Base-by-base conservation (phyloP, 2,797 vertebrate species). In the Myotis vivesi region DNA sequence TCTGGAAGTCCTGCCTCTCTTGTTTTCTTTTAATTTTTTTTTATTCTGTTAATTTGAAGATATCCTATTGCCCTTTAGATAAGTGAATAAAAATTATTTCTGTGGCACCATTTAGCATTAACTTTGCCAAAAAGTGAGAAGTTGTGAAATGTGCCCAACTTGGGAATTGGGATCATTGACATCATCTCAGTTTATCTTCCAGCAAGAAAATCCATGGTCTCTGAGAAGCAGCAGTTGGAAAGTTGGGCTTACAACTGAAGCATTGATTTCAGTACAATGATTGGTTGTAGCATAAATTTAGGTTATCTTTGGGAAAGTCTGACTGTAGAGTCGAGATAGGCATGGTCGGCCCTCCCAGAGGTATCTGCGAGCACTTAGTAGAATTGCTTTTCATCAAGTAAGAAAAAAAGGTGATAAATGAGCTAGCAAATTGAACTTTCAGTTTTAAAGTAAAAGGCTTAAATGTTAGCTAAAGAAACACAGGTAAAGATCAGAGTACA, bases 311-410 rank as follows among this genome's bases (percentile, higher is more conserved):
- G 53, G 46, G 80, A 64, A 87, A 55, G 46, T 81, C 81, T 84
- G 76, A 69, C 30, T 36, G 9, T 30, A 71, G 44, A 36, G 28
- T 38, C 79, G 33, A 84, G 69, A 59, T 38, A 41, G 8, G 69
- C 22, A 38, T 22, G 22, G 51, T 46, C 1, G 20, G 49, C 51
- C 30, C 75, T 91, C 71, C 33, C 38, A 64, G 33, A 66, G 55
- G 72, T 84, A 66, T 94, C 90, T 76, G 53, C 59, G 23, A 57
- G 38, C 79, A 83, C 51, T 96, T 80, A 93, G 84, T 75, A 66
- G 90, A 94, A 96, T 51, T 94, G 53, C 38, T 95, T 95, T 95
- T 87, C 87, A 89, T 84, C 77, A 80, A 80, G 57, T 62, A 87
- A 57, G 64, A 15, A 33, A 79, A 87, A 77, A 22, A 80, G 87